Percentiles rank a stretch among this genome's conserved stretches.
phyloP scores from a whole-genome alignment of 2,113 vertebrate species.

The Galbula dea region DNA sequence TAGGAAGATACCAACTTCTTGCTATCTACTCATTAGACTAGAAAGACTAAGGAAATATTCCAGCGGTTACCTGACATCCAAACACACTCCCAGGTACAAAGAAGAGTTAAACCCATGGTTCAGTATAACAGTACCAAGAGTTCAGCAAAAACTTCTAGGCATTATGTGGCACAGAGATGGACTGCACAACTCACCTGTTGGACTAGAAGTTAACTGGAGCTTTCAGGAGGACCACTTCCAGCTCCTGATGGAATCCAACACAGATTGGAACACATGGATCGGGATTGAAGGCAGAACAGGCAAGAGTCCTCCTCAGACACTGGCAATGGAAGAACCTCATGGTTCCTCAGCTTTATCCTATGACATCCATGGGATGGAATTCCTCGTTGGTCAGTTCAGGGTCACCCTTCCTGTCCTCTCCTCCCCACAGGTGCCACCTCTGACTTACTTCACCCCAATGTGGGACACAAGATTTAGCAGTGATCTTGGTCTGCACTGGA shows the following conservation, averaged over 20 bases:
- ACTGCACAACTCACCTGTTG: not conserved
- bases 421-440: no score
- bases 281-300: no score
- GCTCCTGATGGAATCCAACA: not conserved
- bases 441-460: no score
- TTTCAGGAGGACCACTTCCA: not conserved
- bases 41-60: not conserved
- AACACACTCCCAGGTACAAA: not conserved
- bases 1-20: not conserved
- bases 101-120: not conserved
- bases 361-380: no score
- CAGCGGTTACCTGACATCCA: not conserved
- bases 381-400: no score
- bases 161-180: fast-evolving
- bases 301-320: no score
- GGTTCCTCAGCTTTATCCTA: no score
- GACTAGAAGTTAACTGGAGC: not conserved
- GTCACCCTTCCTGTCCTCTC: no score
- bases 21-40: not conserved
- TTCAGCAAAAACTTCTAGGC: not conserved
- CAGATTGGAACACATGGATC: no score
- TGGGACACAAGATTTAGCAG: no score
- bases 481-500: no score
- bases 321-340: no score
- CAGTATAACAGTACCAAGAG: not conserved